Evolutionary conservation across 2,888 invertebrate genomes (phyloP).

Genomic region (Zelleria hepariella): DNA sequence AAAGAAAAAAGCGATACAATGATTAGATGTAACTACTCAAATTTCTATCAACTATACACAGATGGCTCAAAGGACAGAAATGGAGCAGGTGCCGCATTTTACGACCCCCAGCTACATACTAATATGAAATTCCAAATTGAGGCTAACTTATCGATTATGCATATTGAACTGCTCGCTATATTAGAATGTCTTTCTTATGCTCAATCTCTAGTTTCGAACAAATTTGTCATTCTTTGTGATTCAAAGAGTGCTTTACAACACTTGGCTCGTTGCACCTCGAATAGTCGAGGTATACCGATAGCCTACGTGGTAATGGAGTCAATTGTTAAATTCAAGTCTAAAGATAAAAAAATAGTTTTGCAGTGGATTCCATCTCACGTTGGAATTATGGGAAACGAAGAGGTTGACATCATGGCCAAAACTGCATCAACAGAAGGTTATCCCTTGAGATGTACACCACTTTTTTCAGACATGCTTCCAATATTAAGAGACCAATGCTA

Average conservation of each 20-base stretch:
- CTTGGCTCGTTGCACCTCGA: too few species aligned
- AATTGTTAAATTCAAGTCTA: neutral
- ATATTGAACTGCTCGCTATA: too few species aligned
- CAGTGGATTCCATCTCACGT: neutral
- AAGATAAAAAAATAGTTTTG: neutral
- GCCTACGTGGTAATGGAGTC: neutral
- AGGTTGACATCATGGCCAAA: neutral
- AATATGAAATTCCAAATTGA: too few species aligned
- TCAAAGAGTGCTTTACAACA: too few species aligned
- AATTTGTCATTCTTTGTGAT: too few species aligned
- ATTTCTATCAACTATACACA: neutral
- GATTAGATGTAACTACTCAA: neutral
- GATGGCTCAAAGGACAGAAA: neutral
- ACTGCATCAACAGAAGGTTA: neutral
- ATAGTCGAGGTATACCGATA: too few species aligned
- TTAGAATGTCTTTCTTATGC: too few species aligned
- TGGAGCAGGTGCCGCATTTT: neutral
- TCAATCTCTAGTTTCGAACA: too few species aligned
- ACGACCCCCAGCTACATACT: neutral
- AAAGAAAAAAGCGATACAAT: neutral
- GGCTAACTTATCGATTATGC: too few species aligned
- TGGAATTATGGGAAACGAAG: neutral
- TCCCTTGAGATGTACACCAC: neutral
- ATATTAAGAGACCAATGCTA: neutral
- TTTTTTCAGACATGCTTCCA: too few species aligned